phyloP scores from a whole-genome alignment of 2,797 vertebrate species.

The Scomberomorus guttatus region DNA sequence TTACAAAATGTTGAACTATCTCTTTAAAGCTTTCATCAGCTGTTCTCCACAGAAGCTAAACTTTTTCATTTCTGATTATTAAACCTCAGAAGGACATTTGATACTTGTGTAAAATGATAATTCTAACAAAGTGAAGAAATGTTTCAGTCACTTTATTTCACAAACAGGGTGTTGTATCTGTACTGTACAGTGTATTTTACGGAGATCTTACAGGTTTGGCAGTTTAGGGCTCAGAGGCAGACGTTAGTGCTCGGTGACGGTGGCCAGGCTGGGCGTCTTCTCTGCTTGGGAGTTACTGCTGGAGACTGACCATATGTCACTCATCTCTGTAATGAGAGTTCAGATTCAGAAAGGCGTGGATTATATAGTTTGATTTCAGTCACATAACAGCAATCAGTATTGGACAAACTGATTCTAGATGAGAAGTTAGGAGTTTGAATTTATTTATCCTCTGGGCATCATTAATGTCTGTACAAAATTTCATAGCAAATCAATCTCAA shows the following conservation, averaged over 20 bases:
- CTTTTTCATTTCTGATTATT: neutral
- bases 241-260: conserved; percentile 34
- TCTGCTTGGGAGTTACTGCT: conserved; percentile 66
- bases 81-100: neutral
- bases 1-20: too few relatives aligned
- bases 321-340: conserved; percentile 71
- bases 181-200: neutral
- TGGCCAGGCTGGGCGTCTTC: conserved; percentile 53
- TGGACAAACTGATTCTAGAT: neutral
- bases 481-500: too few relatives aligned
- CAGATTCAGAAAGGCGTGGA: neutral
- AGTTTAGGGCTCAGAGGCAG: conserved; percentile 12
- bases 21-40: too few relatives aligned
- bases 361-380: neutral
- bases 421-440: too few relatives aligned
- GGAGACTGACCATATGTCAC: conserved; percentile 84
- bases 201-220: conserved; percentile 30
- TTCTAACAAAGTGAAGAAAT: neutral
- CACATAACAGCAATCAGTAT: neutral
- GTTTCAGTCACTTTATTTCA: conserved; percentile 15
- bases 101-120: neutral
- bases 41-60: too few relatives aligned
- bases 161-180: conserved; percentile 2
- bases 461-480: too few relatives aligned
- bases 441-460: too few relatives aligned